Conservation (phyloP, 1,140 invertebrate species). For the Oscheius sp. region DNA sequence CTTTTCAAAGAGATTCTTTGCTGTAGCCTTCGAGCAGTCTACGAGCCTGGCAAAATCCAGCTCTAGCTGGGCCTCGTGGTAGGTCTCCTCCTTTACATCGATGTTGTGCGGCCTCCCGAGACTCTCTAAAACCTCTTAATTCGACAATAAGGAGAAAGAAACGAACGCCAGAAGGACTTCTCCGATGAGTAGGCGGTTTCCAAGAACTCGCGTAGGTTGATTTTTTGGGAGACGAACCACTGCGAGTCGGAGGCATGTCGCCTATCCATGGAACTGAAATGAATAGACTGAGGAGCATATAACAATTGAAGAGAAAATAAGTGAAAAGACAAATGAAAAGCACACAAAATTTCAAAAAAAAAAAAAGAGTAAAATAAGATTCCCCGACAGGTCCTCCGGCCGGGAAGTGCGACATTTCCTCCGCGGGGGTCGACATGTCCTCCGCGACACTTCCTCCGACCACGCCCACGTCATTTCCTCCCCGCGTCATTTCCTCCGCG, state of each 20-base stretch:
- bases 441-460: not conserved
- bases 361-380: not conserved
- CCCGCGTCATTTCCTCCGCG: no score
- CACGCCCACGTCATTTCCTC: no score
- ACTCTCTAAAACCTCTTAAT: conserved; percentile 29
- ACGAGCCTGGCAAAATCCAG: not conserved
- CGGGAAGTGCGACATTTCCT: no score
- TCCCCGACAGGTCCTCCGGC: no score
- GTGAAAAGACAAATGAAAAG: not conserved
- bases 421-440: not conserved
- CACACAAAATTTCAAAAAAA: not conserved
- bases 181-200: conserved; percentile 29
- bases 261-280: conserved; percentile 41
- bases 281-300: not conserved
- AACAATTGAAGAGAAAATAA: not conserved
- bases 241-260: conserved; percentile 41
- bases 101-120: conserved; percentile 17
- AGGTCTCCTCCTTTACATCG: not conserved
- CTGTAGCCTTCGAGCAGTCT: not conserved
- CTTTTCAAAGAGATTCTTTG: not conserved
- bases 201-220: conserved; percentile 41
- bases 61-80: not conserved
- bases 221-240: conserved; percentile 45
- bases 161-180: not conserved
- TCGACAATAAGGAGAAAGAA: not conserved